phyloP scores from a whole-genome alignment of 37 sponge, comb jelly and placozoan species.

The Petrosia ficiformis region DNA sequence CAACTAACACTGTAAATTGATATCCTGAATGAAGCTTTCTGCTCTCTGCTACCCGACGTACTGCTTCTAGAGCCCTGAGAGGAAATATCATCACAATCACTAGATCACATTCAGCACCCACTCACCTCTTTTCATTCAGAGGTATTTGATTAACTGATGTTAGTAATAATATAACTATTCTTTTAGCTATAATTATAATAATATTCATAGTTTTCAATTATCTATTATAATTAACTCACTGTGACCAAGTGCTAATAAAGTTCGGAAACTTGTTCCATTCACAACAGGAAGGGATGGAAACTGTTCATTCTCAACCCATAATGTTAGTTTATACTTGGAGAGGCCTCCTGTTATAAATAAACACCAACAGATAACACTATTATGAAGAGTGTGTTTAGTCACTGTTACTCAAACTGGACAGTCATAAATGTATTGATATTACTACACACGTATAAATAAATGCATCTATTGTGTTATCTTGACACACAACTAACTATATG shows the following conservation, averaged over 20 bases:
- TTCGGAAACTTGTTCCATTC: constrained; percentile 3
- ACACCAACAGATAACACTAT: background rate
- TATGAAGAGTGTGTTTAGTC: too few species aligned
- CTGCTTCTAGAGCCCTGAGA: constrained; percentile 39
- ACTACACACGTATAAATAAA: too few species aligned
- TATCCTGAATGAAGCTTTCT: constrained; percentile 30
- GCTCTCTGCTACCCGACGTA: constrained; percentile 34
- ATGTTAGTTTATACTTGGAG: background rate
- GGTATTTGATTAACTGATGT: background rate
- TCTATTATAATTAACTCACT: background rate
- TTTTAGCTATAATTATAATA: background rate
- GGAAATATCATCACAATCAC: background rate
- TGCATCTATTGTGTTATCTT: too few species aligned
- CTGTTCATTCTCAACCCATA: constrained; percentile 13
- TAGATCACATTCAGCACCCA: background rate
- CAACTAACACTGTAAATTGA: constrained; percentile 34
- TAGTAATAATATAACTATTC: background rate
- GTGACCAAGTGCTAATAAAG: too few species aligned
- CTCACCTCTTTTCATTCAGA: constrained; percentile 21
- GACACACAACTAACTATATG: too few species aligned
- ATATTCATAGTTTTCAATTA: too few species aligned
- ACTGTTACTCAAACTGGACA: too few species aligned
- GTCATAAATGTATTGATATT: too few species aligned
- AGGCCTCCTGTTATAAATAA: background rate
- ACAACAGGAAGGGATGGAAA: constrained; percentile 31